A percentile compares a stretch with the other conserved stretches of the same genome.
phyloP scores from a whole-genome alignment of 2,888 invertebrate species.

The Unio delphinus region DNA sequence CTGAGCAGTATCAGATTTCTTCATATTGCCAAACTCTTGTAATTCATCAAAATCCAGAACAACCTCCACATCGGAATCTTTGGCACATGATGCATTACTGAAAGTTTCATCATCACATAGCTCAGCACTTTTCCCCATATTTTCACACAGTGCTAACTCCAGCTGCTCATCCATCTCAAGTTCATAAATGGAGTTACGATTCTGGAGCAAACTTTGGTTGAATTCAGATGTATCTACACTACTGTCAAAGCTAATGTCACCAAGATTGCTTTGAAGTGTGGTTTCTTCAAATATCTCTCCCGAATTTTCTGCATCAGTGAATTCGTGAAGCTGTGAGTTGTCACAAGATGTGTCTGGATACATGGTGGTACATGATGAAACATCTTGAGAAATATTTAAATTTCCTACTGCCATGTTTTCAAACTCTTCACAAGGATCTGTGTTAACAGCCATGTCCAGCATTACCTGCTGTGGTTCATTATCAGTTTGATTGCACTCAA shows the following conservation, averaged over 20 bases:
- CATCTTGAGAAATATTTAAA: slow-evolving; percentile 29
- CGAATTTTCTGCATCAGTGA: slow-evolving; percentile 24
- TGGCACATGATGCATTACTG: slow-evolving; percentile 56
- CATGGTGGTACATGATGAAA: slow-evolving; percentile 38
- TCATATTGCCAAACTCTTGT: slow-evolving; percentile 27
- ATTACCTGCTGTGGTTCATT: slow-evolving; percentile 14
- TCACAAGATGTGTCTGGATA: slow-evolving; percentile 33
- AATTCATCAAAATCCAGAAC: slow-evolving; percentile 26
- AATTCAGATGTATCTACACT: slow-evolving; percentile 46
- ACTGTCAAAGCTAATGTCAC: slow-evolving; percentile 58
- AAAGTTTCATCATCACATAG: slow-evolving; percentile 62
- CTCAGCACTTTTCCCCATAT: slow-evolving; percentile 42
- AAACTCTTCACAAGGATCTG: slow-evolving; percentile 45
- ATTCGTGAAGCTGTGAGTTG: slow-evolving; percentile 28
- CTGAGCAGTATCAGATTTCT: slow-evolving; percentile 41
- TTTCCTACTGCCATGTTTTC: slow-evolving; percentile 11
- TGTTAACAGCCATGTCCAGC: slow-evolving; percentile 42
- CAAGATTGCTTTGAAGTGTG: slow-evolving; percentile 33
- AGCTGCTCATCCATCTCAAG: slow-evolving; percentile 65
- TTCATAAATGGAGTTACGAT: slow-evolving; percentile 68
- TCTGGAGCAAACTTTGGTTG: slow-evolving; percentile 28
- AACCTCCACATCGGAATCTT: slow-evolving; percentile 44
- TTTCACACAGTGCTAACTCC: slow-evolving; percentile 41
- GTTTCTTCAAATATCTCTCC: slow-evolving; percentile 13
- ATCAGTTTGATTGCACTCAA: slow-evolving; percentile 11